Base-by-base conservation (phyloP, 92 coral and sea anemone species). In the Desmophyllum pertusum region DNA sequence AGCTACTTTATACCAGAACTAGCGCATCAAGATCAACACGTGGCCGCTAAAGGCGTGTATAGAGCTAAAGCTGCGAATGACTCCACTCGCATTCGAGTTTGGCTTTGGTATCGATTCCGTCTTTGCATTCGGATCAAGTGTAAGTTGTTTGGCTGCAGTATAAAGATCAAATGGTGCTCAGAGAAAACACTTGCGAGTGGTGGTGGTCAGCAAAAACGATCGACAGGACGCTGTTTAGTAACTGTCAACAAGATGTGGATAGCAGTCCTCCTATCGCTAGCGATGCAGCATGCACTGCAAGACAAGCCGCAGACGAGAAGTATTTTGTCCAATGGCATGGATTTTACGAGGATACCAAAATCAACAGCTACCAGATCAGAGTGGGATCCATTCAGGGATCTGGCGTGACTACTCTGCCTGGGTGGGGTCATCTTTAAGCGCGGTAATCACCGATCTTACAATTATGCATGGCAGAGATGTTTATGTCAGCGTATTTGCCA, bases 21-120 rank as follows among this genome's bases (percentile, higher is more conserved):
- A 31, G n/a, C 81, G 90, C 27, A 97, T 91, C 14, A 88, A 90
- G 67, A 86, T 94, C 21, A 88, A 94, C 52, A 95, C 91, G 38
- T 96, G 99, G 99, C 99, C 99, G 29, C 87, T 96, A 18, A 80
- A 83, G 43, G 99, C 99, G 31, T 96, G 99, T 62, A 81, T 96
- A 45, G 98, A 90, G 79, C 94, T 96, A 4, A 92, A 87, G 52
- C 43, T 96, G 84, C 92, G 94, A 46, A 84, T 96, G 96, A 95
- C 97, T 8, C 99, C 99, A 3, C 89, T 96, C 82, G 87, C 15
- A 96, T 96, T 50, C 92, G 98, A 38, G 98, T 96, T 4, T 94
- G 89, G 81, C 88, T 94, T 62, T 96, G 99, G 99, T 96, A 90
- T 67, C 89, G 99, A 31, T 89, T 96, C 76, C 85, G 81, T 25